Percentiles rank a stretch among this genome's conserved stretches.
phyloP scores from a whole-genome alignment of 2,113 vertebrate genomes.

The Sylvilagus bachmani region DNA sequence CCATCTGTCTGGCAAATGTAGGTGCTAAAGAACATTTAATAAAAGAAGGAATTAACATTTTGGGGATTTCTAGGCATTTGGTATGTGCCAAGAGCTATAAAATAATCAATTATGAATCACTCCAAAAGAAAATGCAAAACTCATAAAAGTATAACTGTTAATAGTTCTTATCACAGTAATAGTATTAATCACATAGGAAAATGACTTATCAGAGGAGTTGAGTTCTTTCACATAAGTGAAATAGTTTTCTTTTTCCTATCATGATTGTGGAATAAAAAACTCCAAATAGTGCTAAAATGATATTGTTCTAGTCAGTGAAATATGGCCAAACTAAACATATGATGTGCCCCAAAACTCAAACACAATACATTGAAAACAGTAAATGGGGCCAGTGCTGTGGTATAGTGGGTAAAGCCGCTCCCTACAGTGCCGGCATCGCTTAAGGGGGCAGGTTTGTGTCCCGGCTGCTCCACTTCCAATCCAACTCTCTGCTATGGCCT shows the following conservation, averaged over 20 bases:
- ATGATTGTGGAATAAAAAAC: slow-evolving; percentile 8
- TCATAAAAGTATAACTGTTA: not conserved
- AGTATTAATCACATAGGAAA: not conserved
- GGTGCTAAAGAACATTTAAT: slow-evolving; percentile 34
- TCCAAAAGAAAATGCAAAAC: slow-evolving; percentile 29
- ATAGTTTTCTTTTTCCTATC: slow-evolving; percentile 26
- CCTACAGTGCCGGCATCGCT: no score
- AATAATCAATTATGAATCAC: slow-evolving; percentile 55
- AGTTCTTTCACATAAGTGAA: not conserved
- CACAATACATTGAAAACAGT: not conserved
- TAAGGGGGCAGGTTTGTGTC: no score
- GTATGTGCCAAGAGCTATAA: slow-evolving; percentile 56
- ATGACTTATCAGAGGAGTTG: not conserved
- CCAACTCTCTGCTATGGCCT: no score
- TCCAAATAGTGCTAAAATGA: not conserved
- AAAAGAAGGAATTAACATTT: slow-evolving; percentile 51
- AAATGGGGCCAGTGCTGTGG: not conserved
- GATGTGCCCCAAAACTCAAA: not conserved
- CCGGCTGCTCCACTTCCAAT: no score
- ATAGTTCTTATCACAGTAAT: not conserved
- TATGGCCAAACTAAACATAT: not conserved
- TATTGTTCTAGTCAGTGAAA: not conserved
- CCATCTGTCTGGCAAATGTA: slow-evolving; percentile 8
- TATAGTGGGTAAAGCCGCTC: no score
- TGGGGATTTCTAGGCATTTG: slow-evolving; percentile 42